phyloP scores from a whole-genome alignment of 2,888 invertebrate genomes.

The Drosophila peninsularis region DNA sequence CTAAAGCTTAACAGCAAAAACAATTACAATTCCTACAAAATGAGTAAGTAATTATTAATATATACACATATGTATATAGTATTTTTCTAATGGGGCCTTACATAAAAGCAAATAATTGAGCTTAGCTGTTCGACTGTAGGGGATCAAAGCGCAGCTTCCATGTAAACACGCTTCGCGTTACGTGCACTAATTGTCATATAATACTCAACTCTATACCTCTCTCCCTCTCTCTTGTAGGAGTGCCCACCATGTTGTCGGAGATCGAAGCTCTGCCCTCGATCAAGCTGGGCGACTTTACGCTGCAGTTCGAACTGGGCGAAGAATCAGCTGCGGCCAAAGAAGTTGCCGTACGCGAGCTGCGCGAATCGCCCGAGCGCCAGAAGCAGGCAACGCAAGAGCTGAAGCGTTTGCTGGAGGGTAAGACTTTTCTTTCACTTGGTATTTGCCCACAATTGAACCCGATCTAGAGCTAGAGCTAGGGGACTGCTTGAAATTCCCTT shows the following conservation, averaged over 20 bases:
- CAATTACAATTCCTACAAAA: slow-evolving; percentile 47
- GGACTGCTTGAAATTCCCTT: background rate
- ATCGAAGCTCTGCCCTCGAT: slow-evolving; percentile 88
- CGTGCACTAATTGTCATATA: slow-evolving; percentile 34
- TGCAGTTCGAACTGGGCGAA: slow-evolving; percentile 88
- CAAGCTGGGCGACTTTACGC: slow-evolving; percentile 87
- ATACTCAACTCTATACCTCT: slow-evolving; percentile 12
- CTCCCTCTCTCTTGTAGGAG: slow-evolving; percentile 84
- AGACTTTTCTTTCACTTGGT: slow-evolving; percentile 26
- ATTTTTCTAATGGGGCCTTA: slow-evolving; percentile 4
- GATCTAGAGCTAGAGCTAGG: background rate
- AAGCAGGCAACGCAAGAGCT: slow-evolving; percentile 87
- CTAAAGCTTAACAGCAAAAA: slow-evolving; percentile 13
- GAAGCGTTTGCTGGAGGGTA: slow-evolving; percentile 87
- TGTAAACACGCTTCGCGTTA: slow-evolving; percentile 6
- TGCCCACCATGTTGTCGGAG: slow-evolving; percentile 90
- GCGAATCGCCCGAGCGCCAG: slow-evolving; percentile 90
- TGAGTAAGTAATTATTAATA: slow-evolving; percentile 73
- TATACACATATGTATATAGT: background rate
- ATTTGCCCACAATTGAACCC: background rate
- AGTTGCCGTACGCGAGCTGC: slow-evolving; percentile 88
- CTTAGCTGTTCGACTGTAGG: slow-evolving; percentile 18
- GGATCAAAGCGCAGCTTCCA: slow-evolving; percentile 17
- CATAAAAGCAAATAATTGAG: slow-evolving; percentile 43
- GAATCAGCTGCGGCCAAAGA: slow-evolving; percentile 88